Percentiles rank a stretch among this genome's conserved stretches.
These are phyloP conservation scores for Lithobates pipiens DNA, from an alignment of 2,797 vertebrate species.

Conservation along the genomic window DNA sequence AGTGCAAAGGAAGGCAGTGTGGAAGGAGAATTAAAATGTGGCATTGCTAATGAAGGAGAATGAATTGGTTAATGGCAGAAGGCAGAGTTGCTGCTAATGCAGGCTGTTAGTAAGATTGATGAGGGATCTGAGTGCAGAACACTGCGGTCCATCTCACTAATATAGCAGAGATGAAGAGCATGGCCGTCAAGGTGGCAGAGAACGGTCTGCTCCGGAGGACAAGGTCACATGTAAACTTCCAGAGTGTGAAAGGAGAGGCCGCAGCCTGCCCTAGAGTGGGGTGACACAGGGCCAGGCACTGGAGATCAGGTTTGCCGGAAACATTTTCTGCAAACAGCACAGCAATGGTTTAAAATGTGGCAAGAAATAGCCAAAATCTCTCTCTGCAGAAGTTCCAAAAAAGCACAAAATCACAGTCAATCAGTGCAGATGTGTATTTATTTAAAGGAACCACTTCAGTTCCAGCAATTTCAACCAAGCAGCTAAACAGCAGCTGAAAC, in stretches of 20 bases:
- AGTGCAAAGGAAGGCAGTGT: neutral
- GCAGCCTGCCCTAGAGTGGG: neutral
- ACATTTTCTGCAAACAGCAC: too few species aligned
- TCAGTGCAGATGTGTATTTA: too few species aligned
- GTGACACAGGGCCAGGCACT: neutral
- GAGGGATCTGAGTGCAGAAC: slow-evolving; percentile 62
- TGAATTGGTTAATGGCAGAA: slow-evolving; percentile 60
- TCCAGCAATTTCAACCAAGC: too few species aligned
- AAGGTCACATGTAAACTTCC: slow-evolving; percentile 43
- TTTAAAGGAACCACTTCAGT: too few species aligned
- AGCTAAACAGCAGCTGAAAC: too few species aligned
- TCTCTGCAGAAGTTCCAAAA: too few species aligned
- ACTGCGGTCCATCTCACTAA: slow-evolving; percentile 68
- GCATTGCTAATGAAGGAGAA: slow-evolving; percentile 56
- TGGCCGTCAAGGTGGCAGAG: slow-evolving; percentile 66
- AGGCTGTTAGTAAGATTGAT: slow-evolving; percentile 73
- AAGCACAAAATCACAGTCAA: too few species aligned
- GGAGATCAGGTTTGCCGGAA: too few species aligned
- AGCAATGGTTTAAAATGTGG: too few species aligned
- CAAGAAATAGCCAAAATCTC: too few species aligned
- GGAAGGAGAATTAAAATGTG: slow-evolving; percentile 52
- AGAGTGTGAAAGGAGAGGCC: neutral
- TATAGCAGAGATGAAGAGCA: slow-evolving; percentile 68
- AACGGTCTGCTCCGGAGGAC: slow-evolving; percentile 56
- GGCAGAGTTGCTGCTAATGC: slow-evolving; percentile 62